Evolutionary conservation across 2,113 vertebrate species (phyloP).

Genomic region (Mormyrus iriodes): DNA sequence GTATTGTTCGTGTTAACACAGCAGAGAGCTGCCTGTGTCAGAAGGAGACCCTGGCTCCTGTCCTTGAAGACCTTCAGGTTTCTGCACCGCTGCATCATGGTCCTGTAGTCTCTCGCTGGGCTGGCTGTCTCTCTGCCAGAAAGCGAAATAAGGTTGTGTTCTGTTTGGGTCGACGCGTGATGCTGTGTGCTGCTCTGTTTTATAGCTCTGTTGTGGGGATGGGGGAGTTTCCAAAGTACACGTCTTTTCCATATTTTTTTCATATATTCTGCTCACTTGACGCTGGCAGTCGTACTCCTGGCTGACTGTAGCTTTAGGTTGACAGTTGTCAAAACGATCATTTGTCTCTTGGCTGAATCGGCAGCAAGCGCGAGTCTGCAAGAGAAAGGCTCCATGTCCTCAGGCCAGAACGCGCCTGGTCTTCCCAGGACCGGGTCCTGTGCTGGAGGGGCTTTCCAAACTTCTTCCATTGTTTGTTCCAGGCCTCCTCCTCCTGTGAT

Average conservation of each 20-base stretch:
- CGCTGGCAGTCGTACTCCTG: neutral
- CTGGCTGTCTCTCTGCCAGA: neutral
- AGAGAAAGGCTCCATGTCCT: neutral
- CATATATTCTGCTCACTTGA: neutral
- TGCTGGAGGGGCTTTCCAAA: neutral
- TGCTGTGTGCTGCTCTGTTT: neutral
- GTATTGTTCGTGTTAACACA: neutral
- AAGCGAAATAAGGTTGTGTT: neutral
- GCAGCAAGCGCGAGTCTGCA: neutral
- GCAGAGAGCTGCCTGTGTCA: neutral
- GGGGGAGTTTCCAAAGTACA: neutral
- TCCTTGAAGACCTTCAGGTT: neutral
- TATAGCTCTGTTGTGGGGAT: neutral
- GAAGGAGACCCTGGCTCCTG: neutral
- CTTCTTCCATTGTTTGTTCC: slow-evolving; percentile 3
- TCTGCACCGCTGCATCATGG: neutral
- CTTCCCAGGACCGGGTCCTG: neutral
- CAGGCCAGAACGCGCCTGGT: neutral
- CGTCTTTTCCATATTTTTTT: neutral
- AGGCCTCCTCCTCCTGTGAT: neutral
- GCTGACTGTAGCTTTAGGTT: neutral
- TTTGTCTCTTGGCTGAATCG: neutral
- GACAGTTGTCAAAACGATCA: neutral
- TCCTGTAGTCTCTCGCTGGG: neutral
- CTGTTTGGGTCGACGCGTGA: neutral